These are phyloP conservation scores for Apodemus speciosus DNA, from an alignment of 2,113 vertebrate species.

Conservation along the genomic window DNA sequence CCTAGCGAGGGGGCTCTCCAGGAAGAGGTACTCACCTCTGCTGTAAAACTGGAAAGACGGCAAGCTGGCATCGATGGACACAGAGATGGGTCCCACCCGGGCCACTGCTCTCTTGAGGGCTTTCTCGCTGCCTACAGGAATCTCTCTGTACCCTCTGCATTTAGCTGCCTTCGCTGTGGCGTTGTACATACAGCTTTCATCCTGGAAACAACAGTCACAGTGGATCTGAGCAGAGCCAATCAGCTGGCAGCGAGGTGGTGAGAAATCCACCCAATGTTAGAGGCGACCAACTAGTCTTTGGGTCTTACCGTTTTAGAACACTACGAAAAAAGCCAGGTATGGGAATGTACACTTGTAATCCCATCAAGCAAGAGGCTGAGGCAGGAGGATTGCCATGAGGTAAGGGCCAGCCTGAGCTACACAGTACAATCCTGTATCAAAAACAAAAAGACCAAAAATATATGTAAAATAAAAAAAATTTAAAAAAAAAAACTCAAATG, in stretches of 20 bases:
- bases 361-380: not conserved
- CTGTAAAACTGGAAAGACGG: slow-evolving; percentile 94
- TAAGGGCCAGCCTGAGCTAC: not conserved
- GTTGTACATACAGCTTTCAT: slow-evolving; percentile 92
- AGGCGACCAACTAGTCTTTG: not conserved
- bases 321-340: not conserved
- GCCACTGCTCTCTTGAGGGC: slow-evolving; percentile 91
- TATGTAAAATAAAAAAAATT: not conserved
- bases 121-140: slow-evolving; percentile 88
- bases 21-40: slow-evolving; percentile 83
- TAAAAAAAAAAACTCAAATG: not conserved
- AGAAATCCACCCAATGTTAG: not conserved
- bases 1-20: not conserved
- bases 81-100: slow-evolving; percentile 90
- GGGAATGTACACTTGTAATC: not conserved
- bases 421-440: not conserved
- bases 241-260: not conserved
- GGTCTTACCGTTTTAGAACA: not conserved
- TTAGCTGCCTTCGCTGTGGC: slow-evolving; percentile 88
- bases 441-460: not conserved
- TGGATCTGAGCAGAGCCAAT: accelerated
- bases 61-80: slow-evolving; percentile 93
- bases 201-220: slow-evolving; percentile 80
- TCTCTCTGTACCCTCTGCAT: slow-evolving; percentile 89
- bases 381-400: not conserved